Percentiles rank a stretch among this genome's conserved stretches.
phyloP scores from a whole-genome alignment of 1,140 invertebrate species.

The Drosophila suzukii region DNA sequence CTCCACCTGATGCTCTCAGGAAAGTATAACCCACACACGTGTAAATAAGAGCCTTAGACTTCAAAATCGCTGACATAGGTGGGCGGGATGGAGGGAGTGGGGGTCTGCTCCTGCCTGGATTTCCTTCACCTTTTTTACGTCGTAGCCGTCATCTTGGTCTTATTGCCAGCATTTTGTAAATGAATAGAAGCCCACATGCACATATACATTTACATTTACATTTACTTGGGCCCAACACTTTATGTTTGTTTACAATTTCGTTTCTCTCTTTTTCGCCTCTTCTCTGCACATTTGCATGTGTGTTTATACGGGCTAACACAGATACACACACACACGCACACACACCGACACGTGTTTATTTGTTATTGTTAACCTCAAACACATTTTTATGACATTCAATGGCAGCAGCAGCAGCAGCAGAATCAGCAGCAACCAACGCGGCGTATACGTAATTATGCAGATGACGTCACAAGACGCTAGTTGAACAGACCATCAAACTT shows the following conservation, averaged over 20 bases:
- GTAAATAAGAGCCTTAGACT: conserved; percentile 73
- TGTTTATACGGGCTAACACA: conserved; percentile 22
- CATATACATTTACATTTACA: conserved; percentile 6
- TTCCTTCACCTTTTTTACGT: conserved; percentile 10
- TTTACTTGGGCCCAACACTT: conserved; percentile 33
- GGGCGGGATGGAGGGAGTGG: neutral
- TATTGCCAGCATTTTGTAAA: conserved; percentile 77
- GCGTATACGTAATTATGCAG: conserved; percentile 40
- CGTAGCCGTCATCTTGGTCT: conserved; percentile 57
- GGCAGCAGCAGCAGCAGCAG: conserved; percentile 48
- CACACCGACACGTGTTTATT: conserved; percentile 58
- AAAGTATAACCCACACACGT: conserved; percentile 37
- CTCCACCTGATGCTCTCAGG: conserved; percentile 22
- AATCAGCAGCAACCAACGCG: conserved; percentile 20
- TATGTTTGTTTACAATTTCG: conserved; percentile 71
- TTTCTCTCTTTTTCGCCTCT: conserved; percentile 19
- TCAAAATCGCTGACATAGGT: conserved; percentile 59
- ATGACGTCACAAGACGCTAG: conserved; percentile 41
- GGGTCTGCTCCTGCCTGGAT: conserved; percentile 1
- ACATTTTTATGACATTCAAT: conserved; percentile 75
- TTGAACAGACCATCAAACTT: conserved; percentile 1
- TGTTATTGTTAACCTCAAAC: conserved; percentile 81
- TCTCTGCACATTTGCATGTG: conserved; percentile 57
- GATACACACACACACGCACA: conserved; percentile 19
- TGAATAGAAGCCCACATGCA: conserved; percentile 50